A percentile compares a stretch with the other conserved stretches of the same genome.
Evolutionary conservation across 2,888 invertebrate genomes (phyloP).

Genomic region (Brachypalpus laphriformis): DNA sequence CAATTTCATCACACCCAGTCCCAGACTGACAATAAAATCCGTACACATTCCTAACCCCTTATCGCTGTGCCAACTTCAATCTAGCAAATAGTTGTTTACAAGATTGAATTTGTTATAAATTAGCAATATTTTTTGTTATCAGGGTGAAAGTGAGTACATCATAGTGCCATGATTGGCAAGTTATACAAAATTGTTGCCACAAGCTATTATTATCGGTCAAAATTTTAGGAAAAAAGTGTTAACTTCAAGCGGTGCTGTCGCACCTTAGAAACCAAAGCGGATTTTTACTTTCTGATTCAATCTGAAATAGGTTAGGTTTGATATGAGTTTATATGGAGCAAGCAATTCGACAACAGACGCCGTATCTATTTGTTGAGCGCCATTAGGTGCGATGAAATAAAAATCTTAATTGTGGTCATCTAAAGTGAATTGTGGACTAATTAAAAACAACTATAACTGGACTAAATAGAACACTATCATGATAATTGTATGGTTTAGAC

Average conservation of each 20-base stretch:
- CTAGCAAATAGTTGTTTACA: not conserved
- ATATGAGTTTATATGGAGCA: not conserved
- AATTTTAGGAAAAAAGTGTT: not conserved
- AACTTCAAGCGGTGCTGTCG: not conserved
- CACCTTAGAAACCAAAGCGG: not conserved
- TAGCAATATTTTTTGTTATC: not conserved
- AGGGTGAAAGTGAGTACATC: constrained; percentile 4
- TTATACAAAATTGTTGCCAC: constrained; percentile 6
- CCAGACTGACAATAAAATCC: constrained; percentile 13
- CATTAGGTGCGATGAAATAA: not conserved
- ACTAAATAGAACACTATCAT: too few species aligned
- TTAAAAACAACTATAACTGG: too few species aligned
- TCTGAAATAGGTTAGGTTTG: not conserved
- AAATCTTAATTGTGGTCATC: not conserved
- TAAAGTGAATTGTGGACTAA: too few species aligned
- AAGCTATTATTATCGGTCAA: constrained; percentile 5
- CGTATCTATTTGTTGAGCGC: not conserved
- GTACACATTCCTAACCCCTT: constrained; percentile 5
- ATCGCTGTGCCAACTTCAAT: not conserved
- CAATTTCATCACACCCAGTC: not conserved
- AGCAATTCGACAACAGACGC: too few species aligned
- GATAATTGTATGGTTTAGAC: too few species aligned
- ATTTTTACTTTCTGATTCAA: not conserved
- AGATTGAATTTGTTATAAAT: not conserved
- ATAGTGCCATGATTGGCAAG: not conserved